Percentiles rank a stretch among this genome's conserved stretches.
Conservation (phyloP, 2,113 vertebrate genomes). For the Noctilio leporinus region DNA sequence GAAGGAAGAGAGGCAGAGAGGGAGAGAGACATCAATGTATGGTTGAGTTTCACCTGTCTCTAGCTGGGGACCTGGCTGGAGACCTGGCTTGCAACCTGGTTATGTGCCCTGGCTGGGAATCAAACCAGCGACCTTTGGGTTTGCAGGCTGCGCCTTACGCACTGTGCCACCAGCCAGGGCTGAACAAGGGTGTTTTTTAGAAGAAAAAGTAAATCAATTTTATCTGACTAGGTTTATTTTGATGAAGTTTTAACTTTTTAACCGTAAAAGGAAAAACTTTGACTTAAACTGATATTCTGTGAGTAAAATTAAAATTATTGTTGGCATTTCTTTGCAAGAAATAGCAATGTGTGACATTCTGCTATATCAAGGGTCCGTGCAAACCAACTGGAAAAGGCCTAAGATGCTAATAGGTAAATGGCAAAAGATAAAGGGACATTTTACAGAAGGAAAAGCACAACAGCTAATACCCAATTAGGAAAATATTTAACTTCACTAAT, state of each 20-base stretch:
- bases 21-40: no score
- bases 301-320: conserved; percentile 7
- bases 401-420: neutral
- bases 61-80: no score
- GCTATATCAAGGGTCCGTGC: neutral
- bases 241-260: conserved; percentile 20
- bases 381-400: neutral
- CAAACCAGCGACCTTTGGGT: no score
- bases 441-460: conserved; percentile 6
- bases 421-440: neutral
- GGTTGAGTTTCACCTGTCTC: no score
- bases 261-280: neutral
- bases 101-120: no score
- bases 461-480: neutral
- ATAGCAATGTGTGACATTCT: neutral
- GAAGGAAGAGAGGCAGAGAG: no score
- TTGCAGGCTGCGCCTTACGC: no score
- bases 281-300: neutral
- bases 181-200: neutral
- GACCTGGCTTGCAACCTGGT: no score
- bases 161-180: no score
- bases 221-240: conserved; percentile 22
- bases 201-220: conserved; percentile 3
- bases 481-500: neutral
- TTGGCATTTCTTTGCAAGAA: neutral